Base-by-base conservation (phyloP, 2,113 vertebrate species). In the Zapus hudsonius region DNA sequence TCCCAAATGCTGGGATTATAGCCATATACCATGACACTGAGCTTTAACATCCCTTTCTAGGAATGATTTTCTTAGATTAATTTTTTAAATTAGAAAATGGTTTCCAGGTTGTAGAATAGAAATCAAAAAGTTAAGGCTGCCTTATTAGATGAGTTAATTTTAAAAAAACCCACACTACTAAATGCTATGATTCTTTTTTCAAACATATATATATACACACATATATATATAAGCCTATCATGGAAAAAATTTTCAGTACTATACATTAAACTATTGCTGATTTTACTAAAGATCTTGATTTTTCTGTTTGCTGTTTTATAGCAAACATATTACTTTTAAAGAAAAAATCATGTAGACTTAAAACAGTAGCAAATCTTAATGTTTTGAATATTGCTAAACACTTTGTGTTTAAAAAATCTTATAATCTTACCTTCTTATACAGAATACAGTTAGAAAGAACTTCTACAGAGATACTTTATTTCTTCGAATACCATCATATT, bases 401-500 rank as follows among this genome's bases (percentile, higher is more conserved):
- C 27, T 70, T 29, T 90, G 80, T 88, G 20, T 73, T 57, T 89
- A 90, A 94, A 94, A 86, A 2, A 90, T 87, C 95, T 96, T 87
- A 27, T 94, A 55, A 52, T 36, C 7, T 70, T 92, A 76, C 80
- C 96, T 97, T 91, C 57, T 94, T 96, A 80, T 94, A 69, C 92
- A 98, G 98, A 97, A 95, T 91, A 9, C 93, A 38, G 93, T 97
- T 94, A 97, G 94, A 76, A 97, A 98, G 96, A 98, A 97, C 90
- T 90, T 97, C 95, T 95, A 38, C 40, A 96, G 97, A 89, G 90
- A 97, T 95, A 96, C 96, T 92, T 98, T 98, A 78, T 97, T 97
- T 15, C 95, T 98, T 96, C 97, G 75, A 87, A 92, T 97, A 69
- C 98, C 98, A 97, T 92, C 97, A 72, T 97, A 94, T 96, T 97